Base-by-base conservation (phyloP, 2,888 invertebrate species). In the Stomorhina lunata region DNA sequence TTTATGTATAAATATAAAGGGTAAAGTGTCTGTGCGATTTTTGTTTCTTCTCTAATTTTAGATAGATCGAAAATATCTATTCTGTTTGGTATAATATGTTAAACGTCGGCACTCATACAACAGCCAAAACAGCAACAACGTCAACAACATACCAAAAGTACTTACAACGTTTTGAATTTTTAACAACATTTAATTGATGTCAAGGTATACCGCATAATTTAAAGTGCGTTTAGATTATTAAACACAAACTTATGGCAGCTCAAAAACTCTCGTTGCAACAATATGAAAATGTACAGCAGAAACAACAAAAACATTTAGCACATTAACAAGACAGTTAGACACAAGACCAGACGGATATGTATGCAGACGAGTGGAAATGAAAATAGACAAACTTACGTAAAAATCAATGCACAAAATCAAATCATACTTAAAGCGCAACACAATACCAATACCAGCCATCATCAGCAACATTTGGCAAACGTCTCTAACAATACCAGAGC, bases 121-220 rank as follows among this genome's bases (percentile, higher is more conserved):
- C 17, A 61, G 10, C 22, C 27, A 59, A 12, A 37, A 4, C 57
- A 57, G 32, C 55, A 9, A 20, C 17, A 27, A 57, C 43, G 32
- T 34, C 45, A 57, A 27, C 37, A 48, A 48, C 68, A 68, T 53
- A 40, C 66, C 76, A 76, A 75, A 40, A 48, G 9, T 15, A 65
- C 63, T 68, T 27, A 63, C 43, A 69, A 48, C 59, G 34, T 66
- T 77, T 66, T 71, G 63, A 66, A 65, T 81, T 81, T 71, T 68
- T 66, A 76, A 82, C 65, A 82, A 76, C 69, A 71, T 82, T 80
- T 86, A 87, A 88, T 88, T 88, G 87, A 86, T 88, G 88, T 88
- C 88, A 88, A 88, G 88, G 88, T 87, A 86, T 86, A 88, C 88
- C 85, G 87, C 88, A 88, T 88, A 87, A 88, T 88, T 88, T 88